Percentiles rank a stretch among this genome's conserved stretches.
These are phyloP conservation scores for Drosophila parthenogenetica DNA, from an alignment of 2,888 invertebrate species.

Conservation along the genomic window DNA sequence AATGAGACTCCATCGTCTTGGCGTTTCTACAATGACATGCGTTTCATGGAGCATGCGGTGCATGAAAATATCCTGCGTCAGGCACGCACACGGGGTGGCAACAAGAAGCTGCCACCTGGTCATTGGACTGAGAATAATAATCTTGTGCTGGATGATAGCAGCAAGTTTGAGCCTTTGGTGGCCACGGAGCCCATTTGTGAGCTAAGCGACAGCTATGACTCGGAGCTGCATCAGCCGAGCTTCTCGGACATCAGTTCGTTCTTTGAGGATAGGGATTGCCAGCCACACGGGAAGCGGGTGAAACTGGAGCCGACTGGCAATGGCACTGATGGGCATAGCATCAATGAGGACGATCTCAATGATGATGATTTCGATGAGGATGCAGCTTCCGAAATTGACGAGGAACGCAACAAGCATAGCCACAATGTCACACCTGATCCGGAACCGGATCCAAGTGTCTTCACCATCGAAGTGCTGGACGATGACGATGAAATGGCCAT, in stretches of 20 bases:
- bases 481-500: constrained; percentile 70
- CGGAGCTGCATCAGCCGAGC: constrained; percentile 74
- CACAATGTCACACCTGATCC: constrained; percentile 43
- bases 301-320: constrained; percentile 61
- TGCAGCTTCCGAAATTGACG: constrained; percentile 69
- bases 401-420: constrained; percentile 37
- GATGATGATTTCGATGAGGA: constrained; percentile 77
- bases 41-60: constrained; percentile 79
- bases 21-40: constrained; percentile 81
- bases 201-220: constrained; percentile 71
- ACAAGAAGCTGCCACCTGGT: constrained; percentile 55
- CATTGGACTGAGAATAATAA: constrained; percentile 70
- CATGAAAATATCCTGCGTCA: constrained; percentile 79
- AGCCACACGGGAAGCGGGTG: constrained; percentile 53
- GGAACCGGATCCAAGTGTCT: constrained; percentile 59
- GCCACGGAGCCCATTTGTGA: constrained; percentile 67
- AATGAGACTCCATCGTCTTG: constrained; percentile 79
- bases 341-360: constrained; percentile 56
- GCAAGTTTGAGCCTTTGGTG: constrained; percentile 58
- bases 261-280: constrained; percentile 67
- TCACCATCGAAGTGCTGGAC: constrained; percentile 75
- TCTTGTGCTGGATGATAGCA: constrained; percentile 35
- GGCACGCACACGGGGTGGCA: constrained; percentile 53
- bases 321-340: constrained; percentile 30
- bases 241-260: constrained; percentile 78